Conservation (phyloP, 2,888 invertebrate species). For the Lapara coniferarum region DNA sequence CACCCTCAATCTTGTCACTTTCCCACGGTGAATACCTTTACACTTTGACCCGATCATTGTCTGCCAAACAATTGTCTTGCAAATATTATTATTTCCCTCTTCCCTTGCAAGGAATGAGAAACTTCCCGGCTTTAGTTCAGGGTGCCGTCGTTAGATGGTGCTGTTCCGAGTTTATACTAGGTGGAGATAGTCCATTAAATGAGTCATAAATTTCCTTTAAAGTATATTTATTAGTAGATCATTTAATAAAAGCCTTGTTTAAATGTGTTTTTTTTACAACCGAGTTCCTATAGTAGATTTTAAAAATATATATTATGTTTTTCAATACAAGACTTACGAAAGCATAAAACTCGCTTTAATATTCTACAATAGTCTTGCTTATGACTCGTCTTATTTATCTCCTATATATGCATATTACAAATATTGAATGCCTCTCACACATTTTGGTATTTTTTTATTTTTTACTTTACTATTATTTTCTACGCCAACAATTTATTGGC, state of each 20-base stretch:
- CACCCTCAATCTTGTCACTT: constrained; percentile 61
- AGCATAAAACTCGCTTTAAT: too few species aligned
- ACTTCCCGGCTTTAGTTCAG: constrained; percentile 51
- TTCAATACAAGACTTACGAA: neutral
- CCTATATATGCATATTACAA: neutral
- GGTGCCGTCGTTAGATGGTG: constrained; percentile 59
- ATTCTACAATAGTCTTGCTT: neutral
- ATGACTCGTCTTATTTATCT: neutral
- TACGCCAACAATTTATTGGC: neutral
- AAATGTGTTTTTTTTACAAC: neutral
- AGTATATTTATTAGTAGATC: neutral
- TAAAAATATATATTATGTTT: neutral
- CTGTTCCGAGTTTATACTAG: constrained; percentile 31
- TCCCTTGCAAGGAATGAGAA: constrained; percentile 45
- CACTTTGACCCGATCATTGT: constrained; percentile 75
- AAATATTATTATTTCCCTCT: constrained; percentile 59
- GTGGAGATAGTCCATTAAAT: neutral
- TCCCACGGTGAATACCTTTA: constrained; percentile 62
- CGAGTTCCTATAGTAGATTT: neutral
- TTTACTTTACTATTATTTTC: neutral
- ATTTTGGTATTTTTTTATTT: neutral
- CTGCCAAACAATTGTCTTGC: constrained; percentile 68
- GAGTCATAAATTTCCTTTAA: neutral
- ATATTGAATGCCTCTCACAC: neutral
- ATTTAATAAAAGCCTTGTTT: neutral